Base-by-base conservation (phyloP, 2,888 invertebrate species). In the Sepiola atlantica region DNA sequence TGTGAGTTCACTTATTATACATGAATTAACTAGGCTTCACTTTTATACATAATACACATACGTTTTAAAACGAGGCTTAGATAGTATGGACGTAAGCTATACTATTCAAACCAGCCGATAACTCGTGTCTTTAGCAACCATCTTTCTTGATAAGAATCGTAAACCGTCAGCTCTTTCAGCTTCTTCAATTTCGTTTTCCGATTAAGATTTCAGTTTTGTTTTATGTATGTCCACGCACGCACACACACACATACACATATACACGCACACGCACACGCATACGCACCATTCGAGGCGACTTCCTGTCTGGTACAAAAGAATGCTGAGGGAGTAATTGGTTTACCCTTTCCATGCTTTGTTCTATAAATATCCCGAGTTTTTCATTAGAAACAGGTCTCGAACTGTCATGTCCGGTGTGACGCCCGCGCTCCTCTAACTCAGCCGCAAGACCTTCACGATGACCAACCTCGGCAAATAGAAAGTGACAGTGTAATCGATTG, bases 201-300 rank as follows among this genome's bases (percentile, higher is more conserved):
- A n/a, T 77, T 77, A 77, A 77, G 32, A 77, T 77, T 77, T 32
- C 77, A n/a, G 77, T 32, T 77, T 77, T 77, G n/a, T 77, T 77
- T 77, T n/a, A 77, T 77, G n/a, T n/a, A 77, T 77, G n/a, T n/a
- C n/a, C 32, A n/a, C 77, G 16, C 77, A 16, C 77, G n/a, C 32
- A n/a, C 77, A n/a, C 77, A n/a, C 77, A 77, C 32, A n/a, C 32
- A n/a, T n/a, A n/a, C 77, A n/a, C 77, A 77, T n/a, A 77, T n/a
- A n/a, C 77, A 77, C 32, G 14, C 32, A n/a, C 32, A n/a, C 77
- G 16, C 77, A n/a, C 77, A 77, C 32, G 12, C 77, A n/a, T n/a
- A n/a, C 77, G n/a, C 77, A 32, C 77, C n/a, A n/a, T n/a, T n/a
- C n/a, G 77, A 77, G n/a, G n/a, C 77, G 77, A 77, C 77, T 77